Evolutionary conservation across 1,140 invertebrate species (phyloP).

Genomic region (Temnothorax nylanderi): DNA sequence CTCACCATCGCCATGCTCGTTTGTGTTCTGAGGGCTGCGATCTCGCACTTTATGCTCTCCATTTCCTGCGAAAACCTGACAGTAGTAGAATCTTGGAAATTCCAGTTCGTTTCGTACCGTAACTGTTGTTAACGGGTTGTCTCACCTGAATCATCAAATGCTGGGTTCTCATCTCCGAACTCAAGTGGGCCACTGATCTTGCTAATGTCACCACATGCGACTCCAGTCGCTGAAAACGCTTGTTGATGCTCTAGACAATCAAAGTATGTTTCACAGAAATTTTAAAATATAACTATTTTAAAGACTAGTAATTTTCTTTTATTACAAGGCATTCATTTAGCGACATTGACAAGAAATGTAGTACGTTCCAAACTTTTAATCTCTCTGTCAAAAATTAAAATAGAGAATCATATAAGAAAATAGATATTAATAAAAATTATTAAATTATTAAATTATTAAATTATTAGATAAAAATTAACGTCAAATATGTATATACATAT

Average conservation of each 20-base stretch:
- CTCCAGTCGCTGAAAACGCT: slow-evolving; percentile 95
- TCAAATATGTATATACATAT: background rate
- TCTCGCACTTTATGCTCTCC: slow-evolving; percentile 94
- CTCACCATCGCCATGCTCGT: slow-evolving; percentile 87
- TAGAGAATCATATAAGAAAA: background rate
- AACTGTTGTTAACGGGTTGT: slow-evolving; percentile 50
- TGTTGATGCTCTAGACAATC: slow-evolving; percentile 91
- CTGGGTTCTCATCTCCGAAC: slow-evolving; percentile 96
- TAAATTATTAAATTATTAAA: background rate
- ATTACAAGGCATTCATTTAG: background rate
- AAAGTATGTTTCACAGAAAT: background rate
- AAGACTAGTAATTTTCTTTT: background rate
- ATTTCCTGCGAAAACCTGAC: slow-evolving; percentile 89
- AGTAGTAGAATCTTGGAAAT: slow-evolving; percentile 69
- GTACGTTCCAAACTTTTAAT: background rate
- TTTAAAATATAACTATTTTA: background rate
- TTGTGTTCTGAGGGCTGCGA: slow-evolving; percentile 91
- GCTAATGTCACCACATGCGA: slow-evolving; percentile 97
- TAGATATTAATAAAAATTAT: background rate
- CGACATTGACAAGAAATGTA: background rate
- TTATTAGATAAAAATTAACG: background rate
- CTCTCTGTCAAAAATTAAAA: background rate
- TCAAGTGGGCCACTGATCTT: slow-evolving; percentile 96
- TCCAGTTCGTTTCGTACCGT: slow-evolving; percentile 31
- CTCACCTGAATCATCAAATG: slow-evolving; percentile 93